phyloP scores from a whole-genome alignment of 1,140 invertebrate species.

The Aphelinus certus region DNA sequence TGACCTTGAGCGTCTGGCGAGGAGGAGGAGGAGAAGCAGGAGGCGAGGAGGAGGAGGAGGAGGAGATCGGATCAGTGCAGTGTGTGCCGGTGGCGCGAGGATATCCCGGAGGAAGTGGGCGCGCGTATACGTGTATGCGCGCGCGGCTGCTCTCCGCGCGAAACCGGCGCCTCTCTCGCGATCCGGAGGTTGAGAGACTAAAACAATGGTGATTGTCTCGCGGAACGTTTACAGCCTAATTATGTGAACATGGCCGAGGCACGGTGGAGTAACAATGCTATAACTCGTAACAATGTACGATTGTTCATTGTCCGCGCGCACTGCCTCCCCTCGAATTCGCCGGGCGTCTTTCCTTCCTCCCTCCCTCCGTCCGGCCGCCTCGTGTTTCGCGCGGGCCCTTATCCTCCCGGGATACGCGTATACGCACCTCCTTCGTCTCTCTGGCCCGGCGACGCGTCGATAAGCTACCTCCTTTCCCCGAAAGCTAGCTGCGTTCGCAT shows the following conservation, averaged over 20 bases:
- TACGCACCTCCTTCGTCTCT: no score
- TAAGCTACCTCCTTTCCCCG: no score
- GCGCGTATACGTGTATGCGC: no score
- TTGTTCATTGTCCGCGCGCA: constrained; percentile 64
- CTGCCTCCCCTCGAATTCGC: constrained; percentile 37
- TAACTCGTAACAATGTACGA: constrained; percentile 68
- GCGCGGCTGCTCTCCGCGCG: neutral
- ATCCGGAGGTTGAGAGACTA: constrained; percentile 44
- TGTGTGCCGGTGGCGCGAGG: neutral
- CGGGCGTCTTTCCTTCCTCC: constrained; percentile 44
- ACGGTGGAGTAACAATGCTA: constrained; percentile 66
- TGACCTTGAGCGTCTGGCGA: constrained; percentile 17
- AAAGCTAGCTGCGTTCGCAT: no score
- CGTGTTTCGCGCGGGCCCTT: no score
- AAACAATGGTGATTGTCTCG: constrained; percentile 67
- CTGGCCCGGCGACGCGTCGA: no score
- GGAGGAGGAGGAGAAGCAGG: neutral
- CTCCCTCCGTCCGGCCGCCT: constrained; percentile 18
- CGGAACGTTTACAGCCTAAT: constrained; percentile 67
- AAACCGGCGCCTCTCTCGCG: constrained; percentile 24
- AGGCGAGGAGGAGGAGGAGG: neutral
- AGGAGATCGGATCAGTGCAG: neutral
- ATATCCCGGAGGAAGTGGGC: neutral
- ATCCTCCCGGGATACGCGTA: no score
- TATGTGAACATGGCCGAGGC: constrained; percentile 64